Evolutionary conservation across 2,888 invertebrate genomes (phyloP), one percentile per base, ranked within the genome.

Genomic region (Chirona hameri): DNA sequence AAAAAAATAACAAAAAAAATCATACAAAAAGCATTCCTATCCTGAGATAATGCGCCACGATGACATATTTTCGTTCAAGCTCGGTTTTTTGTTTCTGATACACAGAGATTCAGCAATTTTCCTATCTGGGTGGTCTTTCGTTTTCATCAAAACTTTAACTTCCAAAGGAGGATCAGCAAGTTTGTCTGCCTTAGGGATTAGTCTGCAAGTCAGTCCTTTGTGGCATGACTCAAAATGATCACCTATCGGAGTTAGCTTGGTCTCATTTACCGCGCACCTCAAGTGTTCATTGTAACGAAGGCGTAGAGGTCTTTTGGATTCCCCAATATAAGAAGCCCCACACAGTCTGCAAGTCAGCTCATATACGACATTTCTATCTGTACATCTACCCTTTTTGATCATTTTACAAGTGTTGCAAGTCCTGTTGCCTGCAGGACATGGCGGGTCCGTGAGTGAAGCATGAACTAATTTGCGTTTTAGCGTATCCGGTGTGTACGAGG

Each of bases 331-430:
- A n/a, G 18, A 52, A 52, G 12, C 52, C 15, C 52, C 52, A 18
- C 24, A 60, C 5, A 60, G 10, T 0, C 10, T 60, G n/a, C 60
- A 60, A n/a, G 24, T n/a, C 24, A 60, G 24, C 21, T 60, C 60
- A n/a, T 60, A 60, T 0, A 60, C 60, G 9, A 60, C 60, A 60
- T 60, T 60, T n/a, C 10, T 52, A 21, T 60, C 60, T 10, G 60
- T 60, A 21, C 60, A 60, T n/a, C n/a, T 24, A 10, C 60, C 60
- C n/a, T 60, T 60, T 21, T 18, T 60, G 24, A 60, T 24, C 24
- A 60, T n/a, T 60, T n/a, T n/a, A 60, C 60, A 60, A n/a, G 60
- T 60, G n/a, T 60, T n/a, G 60, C 60, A 60, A 24, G 60, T 60
- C n/a, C 9, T 24, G 24, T 0, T 60, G 24, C 60, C 60, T n/a